These are phyloP conservation scores for Dendrocopos noguchii DNA, from an alignment of 2,113 vertebrate species.

Conservation along the genomic window DNA sequence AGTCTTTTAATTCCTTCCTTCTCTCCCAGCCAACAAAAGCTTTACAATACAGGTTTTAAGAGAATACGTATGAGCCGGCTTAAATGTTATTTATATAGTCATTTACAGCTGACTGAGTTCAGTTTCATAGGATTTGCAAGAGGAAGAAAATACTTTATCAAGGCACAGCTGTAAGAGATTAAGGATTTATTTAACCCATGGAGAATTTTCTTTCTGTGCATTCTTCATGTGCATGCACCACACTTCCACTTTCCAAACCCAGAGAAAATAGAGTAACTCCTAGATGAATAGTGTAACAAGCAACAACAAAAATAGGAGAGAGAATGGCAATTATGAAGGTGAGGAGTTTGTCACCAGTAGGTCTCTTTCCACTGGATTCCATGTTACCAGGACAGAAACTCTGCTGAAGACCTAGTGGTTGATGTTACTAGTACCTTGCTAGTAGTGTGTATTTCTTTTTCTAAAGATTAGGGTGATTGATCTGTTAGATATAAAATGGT, in stretches of 20 bases:
- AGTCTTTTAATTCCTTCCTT: conserved; percentile 18
- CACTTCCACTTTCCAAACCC: not conserved
- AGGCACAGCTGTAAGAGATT: conserved; percentile 7
- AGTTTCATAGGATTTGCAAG: conserved; percentile 37
- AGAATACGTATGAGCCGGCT: not conserved
- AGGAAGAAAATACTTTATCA: conserved; percentile 22
- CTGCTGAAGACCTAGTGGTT: not conserved
- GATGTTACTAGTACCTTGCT: not conserved
- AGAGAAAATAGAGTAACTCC: not conserved
- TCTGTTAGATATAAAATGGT: not conserved
- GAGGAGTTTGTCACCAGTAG: not conserved
- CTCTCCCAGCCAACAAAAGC: not conserved
- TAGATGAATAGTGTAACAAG: not conserved
- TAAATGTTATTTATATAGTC: conserved; percentile 39
- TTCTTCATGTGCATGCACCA: not conserved
- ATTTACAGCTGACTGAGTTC: conserved; percentile 31
- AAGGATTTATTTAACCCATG: conserved; percentile 27
- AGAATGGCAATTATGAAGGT: not conserved
- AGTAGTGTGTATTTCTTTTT: not conserved
- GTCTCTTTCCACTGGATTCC: not conserved
- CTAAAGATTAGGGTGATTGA: not conserved
- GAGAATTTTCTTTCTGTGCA: conserved; percentile 30
- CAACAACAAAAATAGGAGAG: not conserved
- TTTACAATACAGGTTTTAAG: conserved; percentile 29
- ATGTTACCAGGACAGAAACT: not conserved